Conservation (phyloP, 2,113 vertebrate species). For the Caretta caretta region DNA sequence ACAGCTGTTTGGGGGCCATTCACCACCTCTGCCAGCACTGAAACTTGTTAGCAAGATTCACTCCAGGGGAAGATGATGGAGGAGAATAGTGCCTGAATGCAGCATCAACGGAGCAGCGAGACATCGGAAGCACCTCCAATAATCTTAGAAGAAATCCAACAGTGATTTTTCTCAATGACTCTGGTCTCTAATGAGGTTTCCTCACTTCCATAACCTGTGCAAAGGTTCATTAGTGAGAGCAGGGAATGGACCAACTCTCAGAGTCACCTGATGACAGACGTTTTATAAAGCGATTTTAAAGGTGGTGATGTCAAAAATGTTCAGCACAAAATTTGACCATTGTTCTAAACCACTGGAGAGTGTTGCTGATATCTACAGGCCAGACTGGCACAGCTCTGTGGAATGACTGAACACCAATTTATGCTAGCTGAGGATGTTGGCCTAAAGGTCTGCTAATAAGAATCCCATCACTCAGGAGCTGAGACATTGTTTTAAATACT, state of each 20-base stretch:
- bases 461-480: not conserved
- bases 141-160: fast-evolving
- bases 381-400: not conserved
- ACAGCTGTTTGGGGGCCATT: not conserved
- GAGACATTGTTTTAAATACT: too few species aligned
- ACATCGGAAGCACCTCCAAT: fast-evolving
- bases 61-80: not conserved
- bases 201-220: not conserved
- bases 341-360: not conserved
- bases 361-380: not conserved
- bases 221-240: not conserved
- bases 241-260: not conserved
- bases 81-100: not conserved
- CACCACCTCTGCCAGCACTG: fast-evolving
- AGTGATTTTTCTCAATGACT: not conserved
- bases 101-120: not conserved
- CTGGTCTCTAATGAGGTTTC: not conserved
- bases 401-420: not conserved
- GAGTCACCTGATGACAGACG: not conserved
- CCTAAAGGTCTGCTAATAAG: not conserved
- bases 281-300: fast-evolving
- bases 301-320: not conserved
- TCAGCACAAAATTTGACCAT: not conserved
- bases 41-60: not conserved
- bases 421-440: not conserved